Evolutionary conservation across 2,113 vertebrate genomes (phyloP), one percentile per base, ranked within the genome.

Genomic region (Benitochromis conjunctus): DNA sequence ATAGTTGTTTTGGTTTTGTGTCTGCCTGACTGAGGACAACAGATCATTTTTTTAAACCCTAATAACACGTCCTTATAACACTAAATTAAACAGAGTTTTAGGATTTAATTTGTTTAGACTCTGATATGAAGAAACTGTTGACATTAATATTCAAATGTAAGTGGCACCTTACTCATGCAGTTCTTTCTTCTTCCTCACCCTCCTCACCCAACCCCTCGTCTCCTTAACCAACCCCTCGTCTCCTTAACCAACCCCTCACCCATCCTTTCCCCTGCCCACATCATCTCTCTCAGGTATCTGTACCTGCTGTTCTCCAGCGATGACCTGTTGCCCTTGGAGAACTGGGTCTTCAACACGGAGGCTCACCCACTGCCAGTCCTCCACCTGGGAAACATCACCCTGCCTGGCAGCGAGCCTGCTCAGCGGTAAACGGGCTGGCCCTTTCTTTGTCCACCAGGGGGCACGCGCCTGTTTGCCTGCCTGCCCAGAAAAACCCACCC

Each of bases 261-360:
- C 6, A 24, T 55, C 64, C 43, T n/a, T 12, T 82, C 84, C 71
- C 5, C 2, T 82, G 66, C 36, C 91, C 18, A 3, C 11, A 7
- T 38, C 14, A 7, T 16, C 24, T 5, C 55, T 36, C 86, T 26
- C 93, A 99, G 98, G 95, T 99, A 99, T 91, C 97, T 99, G 91
- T 99, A 99, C 93, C 97, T 99, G 94, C 96, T 99, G 69, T 99
- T 99, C 96, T 99, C 99, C 93, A 97, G 95, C 7, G 99, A 99
- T 60, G 98, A 99, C 92, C 97, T 99, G 92, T 96, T 99, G 95
- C 98, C 98, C 26, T 95, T 99, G 93, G 99, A 99, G 94, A 98
- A 96, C 93, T 99, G 98, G 98, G 98, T 99, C 85, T 99, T 99
- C 94, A 99, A 99, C 92, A 99, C 98, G 14, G 98, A 99, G 96